Base-by-base conservation (phyloP, 2,797 vertebrate species). In the Pygocentrus nattereri region DNA sequence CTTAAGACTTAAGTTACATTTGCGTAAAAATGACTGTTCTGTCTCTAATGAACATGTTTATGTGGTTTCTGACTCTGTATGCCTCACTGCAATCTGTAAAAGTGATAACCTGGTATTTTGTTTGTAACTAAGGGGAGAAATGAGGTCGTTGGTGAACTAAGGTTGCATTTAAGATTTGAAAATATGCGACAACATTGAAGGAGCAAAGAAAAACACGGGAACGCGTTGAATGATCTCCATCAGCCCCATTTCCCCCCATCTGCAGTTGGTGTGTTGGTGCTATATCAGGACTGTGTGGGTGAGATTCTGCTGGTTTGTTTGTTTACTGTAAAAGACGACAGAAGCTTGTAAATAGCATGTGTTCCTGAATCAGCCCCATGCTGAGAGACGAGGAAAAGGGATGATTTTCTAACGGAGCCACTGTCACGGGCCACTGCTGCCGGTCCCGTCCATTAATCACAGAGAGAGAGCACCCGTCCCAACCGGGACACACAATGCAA, bases 361-460 rank as follows among this genome's bases (percentile, higher is more conserved):
- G 56, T 41, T 90, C 75, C 87, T 89, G 91, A 91, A 91, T 92
- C 91, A 92, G 90, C 90, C 89, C 83, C 86, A 82, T 77, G 21
- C 74, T 12, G 82, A 85, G 79, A 47, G 76, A 76, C 59, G 44
- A 79, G 44, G 47, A 68, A 67, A 72, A 85, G 76, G 84, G 91
- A 91, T 84, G 82, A 89, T 88, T 92, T 90, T 87, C 90, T 87
- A 81, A 82, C 89, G 86, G 84, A 87, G 47, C 79, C 83, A 89
- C 88, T 90, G 90, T 91, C 92, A 90, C 83, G 88, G 90, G 84
- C 88, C 62, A 70, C 89, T 90, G 83, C 86, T 77, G 84, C 83
- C 50, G 76, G 84, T 82, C 56, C 87, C 81, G 27, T 89, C 83
- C 92, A 93, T 94, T 93, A 93, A 93, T 93, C 94, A 93, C 76